Evolutionary conservation across 2,888 invertebrate species (phyloP), one percentile per base, ranked within the genome.

Genomic region (Caradrina clavipalpis): DNA sequence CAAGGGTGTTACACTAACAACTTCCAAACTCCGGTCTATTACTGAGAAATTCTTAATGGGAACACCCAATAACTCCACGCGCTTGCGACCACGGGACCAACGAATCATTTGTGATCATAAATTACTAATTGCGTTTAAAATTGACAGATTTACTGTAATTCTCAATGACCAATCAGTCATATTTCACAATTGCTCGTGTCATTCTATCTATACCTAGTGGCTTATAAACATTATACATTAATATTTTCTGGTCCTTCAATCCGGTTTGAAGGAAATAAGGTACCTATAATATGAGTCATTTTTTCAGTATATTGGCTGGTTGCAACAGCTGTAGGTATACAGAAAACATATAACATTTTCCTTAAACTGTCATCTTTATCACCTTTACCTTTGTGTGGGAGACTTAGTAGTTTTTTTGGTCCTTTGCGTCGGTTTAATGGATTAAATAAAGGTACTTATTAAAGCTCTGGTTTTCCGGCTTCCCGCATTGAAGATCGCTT

Each of bases 181-280:
- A 45, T 45, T 11, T 45, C 45, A 35, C 35, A 45, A 45, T 45
- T 15, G 17, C 7, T 45, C 45, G 17, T 17, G 8, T 35, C 35
- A 8, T 35, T 35, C 35, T 35, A 35, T 8, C 35, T 45, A 45
- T 17, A 15, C 45, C 45, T 45, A 45, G 3, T 45, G 45, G 17
- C 45, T 39, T 11, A 17, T 45, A 11, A 45, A 45, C 17, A 45
- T 45, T 5, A 15, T 2, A 13, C 17, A 17, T 15, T 17, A 45
- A 45, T 2, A 39, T 49, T 22, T 66, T 49, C 57, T 76, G 49
- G 53, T 76, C 42, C 26, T 69, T 58, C 6, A 17, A 69, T 35
- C n/a, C 26, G 22, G n/a, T 13, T 26, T n/a, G 15, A 19, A 50
- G 13, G 4, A 55, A 26, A 53, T 42, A 51, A 42, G 17, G 1